Evolutionary conservation across 2,888 invertebrate species (phyloP).

Genomic region (Tiliacea aurago): DNA sequence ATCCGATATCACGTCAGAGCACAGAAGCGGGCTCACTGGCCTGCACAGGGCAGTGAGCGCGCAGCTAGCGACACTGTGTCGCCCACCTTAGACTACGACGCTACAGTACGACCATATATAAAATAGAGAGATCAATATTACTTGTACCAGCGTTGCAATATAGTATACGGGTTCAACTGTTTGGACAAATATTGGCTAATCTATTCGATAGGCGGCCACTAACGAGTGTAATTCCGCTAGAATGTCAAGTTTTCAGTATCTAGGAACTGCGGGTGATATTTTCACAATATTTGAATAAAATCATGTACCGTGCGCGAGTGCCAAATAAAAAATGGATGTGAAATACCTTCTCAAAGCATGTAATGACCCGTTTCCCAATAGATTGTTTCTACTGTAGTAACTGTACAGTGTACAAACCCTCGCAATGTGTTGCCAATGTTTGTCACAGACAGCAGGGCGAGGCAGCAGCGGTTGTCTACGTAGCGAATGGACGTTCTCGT

Average conservation of each 20-base stretch:
- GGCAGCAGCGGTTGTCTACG: slow-evolving; percentile 72
- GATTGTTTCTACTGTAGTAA: background rate
- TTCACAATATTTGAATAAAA: background rate
- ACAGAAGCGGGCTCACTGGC: too few relatives aligned
- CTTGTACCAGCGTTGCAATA: slow-evolving; percentile 76
- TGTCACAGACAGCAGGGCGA: slow-evolving; percentile 55
- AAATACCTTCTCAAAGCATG: background rate
- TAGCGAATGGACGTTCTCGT: slow-evolving; percentile 72
- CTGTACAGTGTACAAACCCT: too few relatives aligned
- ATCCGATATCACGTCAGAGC: too few relatives aligned
- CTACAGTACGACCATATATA: slow-evolving; percentile 55
- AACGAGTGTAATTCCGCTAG: background rate
- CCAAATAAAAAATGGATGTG: background rate
- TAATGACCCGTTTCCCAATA: slow-evolving; percentile 2
- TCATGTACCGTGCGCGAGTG: background rate
- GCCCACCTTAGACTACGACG: background rate
- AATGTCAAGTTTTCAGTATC: background rate
- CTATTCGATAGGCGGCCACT: background rate
- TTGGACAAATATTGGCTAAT: slow-evolving; percentile 58
- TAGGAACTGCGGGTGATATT: background rate
- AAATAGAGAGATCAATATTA: slow-evolving; percentile 70
- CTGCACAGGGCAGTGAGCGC: too few relatives aligned
- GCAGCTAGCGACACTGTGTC: too few relatives aligned
- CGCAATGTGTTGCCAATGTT: slow-evolving; percentile 51
- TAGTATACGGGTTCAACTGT: slow-evolving; percentile 65